Base-by-base conservation (phyloP, 2,797 vertebrate species). In the Menidia menidia region DNA sequence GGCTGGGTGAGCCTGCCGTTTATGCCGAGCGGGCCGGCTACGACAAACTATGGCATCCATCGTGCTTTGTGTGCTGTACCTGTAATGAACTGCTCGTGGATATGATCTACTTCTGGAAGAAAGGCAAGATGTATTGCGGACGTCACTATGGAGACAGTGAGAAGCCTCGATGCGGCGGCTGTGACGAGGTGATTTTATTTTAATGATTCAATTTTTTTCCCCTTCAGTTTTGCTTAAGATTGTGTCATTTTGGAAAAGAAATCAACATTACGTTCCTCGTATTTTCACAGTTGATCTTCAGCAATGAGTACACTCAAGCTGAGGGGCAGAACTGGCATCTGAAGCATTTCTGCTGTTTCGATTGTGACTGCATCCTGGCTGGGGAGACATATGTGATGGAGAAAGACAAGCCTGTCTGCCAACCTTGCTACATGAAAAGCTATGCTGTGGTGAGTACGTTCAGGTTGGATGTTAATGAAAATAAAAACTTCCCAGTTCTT, bases 31-130 rank as follows among this genome's bases (percentile, higher is more conserved):
- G 97, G 4, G 97, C 98, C 0, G 97, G 98, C 18, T 98, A 97
- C 1, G 95, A 98, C 80, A 97, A 96, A 72, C 81, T 99, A 71
- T 99, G 98, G 98, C 98, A 99, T 85, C 98, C 98, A 0, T 94
- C 94, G 10, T 99, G 98, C 82, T 99, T 99, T 1, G 90, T 97
- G 73, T 99, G 98, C 81, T 96, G 93, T n/a, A 94, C 87, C 83
- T 99, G 98, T 64, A 42, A 19, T 0, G 97, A 99, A 48, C 95
- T 99, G 59, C 95, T 99, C 45, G 98, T 99, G 4, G 98, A 99
- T 90, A 97, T 99, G 97, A 99, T 99, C 88, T 99, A 99, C 88
- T 99, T 99, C 93, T 98, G 95, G 95, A 99, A 99, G 92, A 98
- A 96, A 52, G 96, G 93, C 13, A 95, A 95, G 78, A 92, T 99